These are phyloP conservation scores for Osmerus mordax DNA, from an alignment of 2,113 vertebrate species.

Conservation along the genomic window DNA sequence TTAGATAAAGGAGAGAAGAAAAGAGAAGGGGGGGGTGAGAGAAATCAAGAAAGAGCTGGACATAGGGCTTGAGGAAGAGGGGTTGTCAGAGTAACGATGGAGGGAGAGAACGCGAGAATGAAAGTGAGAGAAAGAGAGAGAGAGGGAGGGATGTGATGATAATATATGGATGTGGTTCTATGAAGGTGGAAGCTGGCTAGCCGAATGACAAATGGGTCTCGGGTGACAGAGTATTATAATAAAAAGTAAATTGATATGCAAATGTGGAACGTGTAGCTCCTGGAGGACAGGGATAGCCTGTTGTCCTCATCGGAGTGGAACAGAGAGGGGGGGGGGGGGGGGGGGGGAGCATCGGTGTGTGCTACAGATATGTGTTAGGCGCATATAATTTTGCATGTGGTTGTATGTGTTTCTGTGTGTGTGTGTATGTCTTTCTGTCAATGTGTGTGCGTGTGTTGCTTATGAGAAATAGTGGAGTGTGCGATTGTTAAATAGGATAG, in stretches of 20 bases:
- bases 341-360: constrained; percentile 22
- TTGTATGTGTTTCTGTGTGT: constrained; percentile 8
- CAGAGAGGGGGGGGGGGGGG: constrained; percentile 31
- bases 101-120: constrained; percentile 20
- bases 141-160: constrained; percentile 25
- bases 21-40: constrained; percentile 21
- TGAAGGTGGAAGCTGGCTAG: constrained; percentile 51
- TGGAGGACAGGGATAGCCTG: constrained; percentile 65
- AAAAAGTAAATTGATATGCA: constrained; percentile 80
- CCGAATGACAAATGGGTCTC: constrained; percentile 70
- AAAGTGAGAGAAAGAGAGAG: constrained; percentile 25
- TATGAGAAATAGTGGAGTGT: constrained; percentile 37
- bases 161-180: constrained; percentile 59
- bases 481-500: constrained; percentile 20
- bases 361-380: neutral
- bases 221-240: constrained; percentile 73
- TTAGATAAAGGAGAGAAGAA: constrained; percentile 13
- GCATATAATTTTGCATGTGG: constrained; percentile 16
- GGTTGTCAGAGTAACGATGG: neutral
- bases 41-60: constrained; percentile 46
- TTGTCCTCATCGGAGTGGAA: constrained; percentile 67
- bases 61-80: constrained; percentile 13
- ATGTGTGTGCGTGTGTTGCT: constrained; percentile 34
- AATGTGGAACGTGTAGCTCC: constrained; percentile 67
- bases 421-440: constrained; percentile 6